phyloP scores from a whole-genome alignment of 2,113 vertebrate genomes.

The Columba livia region DNA sequence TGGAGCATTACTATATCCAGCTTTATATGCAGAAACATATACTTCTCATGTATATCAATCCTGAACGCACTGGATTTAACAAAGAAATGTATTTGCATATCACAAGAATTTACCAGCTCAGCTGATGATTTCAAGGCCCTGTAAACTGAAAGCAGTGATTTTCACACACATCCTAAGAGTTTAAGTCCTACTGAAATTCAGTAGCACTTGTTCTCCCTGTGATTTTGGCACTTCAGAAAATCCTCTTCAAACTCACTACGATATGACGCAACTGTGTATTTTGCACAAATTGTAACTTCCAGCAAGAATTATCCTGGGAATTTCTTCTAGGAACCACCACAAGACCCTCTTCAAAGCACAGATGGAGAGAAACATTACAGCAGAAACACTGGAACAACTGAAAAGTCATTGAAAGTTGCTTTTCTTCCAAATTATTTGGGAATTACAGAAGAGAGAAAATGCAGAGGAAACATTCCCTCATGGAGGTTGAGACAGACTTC shows the following conservation, averaged over 20 bases:
- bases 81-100: not conserved
- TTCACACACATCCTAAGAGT: not conserved
- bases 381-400: not conserved
- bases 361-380: not conserved
- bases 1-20: not conserved
- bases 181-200: not conserved
- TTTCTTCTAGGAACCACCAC: not conserved
- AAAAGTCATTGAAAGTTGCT: not conserved
- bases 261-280: not conserved
- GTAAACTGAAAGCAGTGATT: not conserved
- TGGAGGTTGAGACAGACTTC: not conserved
- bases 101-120: not conserved
- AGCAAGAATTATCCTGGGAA: not conserved
- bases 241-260: not conserved
- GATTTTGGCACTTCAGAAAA: not conserved
- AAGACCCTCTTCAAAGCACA: not conserved
- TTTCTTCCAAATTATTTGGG: not conserved
- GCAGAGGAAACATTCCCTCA: not conserved
- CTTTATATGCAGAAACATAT: not conserved
- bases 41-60: not conserved
- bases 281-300: not conserved
- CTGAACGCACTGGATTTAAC: not conserved
- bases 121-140: not conserved
- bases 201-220: not conserved
- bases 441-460: not conserved